phyloP scores from a whole-genome alignment of 2,797 vertebrate species.

The Harpagifer antarcticus region DNA sequence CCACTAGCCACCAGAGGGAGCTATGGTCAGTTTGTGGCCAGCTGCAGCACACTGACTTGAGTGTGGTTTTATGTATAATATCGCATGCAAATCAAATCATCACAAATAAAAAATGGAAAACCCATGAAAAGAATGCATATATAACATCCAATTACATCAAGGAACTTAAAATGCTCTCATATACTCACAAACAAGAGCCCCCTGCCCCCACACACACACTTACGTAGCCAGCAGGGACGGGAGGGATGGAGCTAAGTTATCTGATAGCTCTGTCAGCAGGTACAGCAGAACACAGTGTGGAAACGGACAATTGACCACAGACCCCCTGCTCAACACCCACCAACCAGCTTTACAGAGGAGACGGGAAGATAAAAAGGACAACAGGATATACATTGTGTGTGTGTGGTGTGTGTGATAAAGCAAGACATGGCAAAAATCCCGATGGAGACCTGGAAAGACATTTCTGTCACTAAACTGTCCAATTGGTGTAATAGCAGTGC shows the following conservation, averaged over 20 bases:
- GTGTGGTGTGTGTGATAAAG: too few relatives aligned
- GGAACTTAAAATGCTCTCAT: constrained; percentile 12
- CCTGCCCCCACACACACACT: constrained; percentile 22
- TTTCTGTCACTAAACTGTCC: constrained; percentile 33
- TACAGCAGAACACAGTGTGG: constrained; percentile 56
- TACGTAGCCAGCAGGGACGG: constrained; percentile 27
- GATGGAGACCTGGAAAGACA: constrained; percentile 28
- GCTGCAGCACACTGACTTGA: constrained; percentile 32
- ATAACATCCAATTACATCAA: constrained; percentile 25
- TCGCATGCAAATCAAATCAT: constrained; percentile 12
- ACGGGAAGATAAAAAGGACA: constrained; percentile 17
- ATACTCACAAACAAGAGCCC: neutral
- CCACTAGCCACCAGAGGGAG: constrained; percentile 94
- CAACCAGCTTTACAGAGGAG: constrained; percentile 37
- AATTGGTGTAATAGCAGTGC: constrained; percentile 26
- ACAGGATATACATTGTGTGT: neutral
- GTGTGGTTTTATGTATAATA: constrained; percentile 8
- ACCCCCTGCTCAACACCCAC: constrained; percentile 40
- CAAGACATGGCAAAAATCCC: neutral
- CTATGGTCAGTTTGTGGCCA: constrained; percentile 84
- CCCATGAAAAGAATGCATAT: constrained; percentile 17
- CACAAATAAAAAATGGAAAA: constrained; percentile 29
- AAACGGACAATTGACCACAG: constrained; percentile 63
- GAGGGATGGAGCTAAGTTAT: constrained; percentile 60
- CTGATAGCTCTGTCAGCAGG: constrained; percentile 68